Percentiles rank a stretch among this genome's conserved stretches.
Conservation (phyloP, 1,140 invertebrate species). For the Orchesella cincta region DNA sequence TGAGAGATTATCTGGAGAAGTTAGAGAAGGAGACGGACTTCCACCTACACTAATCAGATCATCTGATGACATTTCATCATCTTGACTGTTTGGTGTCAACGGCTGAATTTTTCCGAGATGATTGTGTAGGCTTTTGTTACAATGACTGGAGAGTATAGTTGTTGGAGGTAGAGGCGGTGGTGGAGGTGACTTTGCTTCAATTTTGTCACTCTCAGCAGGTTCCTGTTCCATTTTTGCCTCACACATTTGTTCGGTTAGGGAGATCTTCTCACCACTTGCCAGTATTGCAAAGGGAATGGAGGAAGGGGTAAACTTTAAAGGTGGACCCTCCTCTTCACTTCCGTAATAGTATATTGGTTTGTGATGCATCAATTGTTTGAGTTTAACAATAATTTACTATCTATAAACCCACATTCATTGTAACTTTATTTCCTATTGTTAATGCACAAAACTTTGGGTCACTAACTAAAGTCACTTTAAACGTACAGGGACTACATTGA, state of each 20-base stretch:
- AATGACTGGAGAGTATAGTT: slow-evolving; percentile 9
- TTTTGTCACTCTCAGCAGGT: slow-evolving; percentile 49
- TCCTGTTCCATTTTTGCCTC: slow-evolving; percentile 52
- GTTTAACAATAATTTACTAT: no score
- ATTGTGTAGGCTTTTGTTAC: slow-evolving; percentile 10
- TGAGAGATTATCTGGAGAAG: slow-evolving; percentile 41
- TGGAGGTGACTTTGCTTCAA: slow-evolving; percentile 31
- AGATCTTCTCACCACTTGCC: slow-evolving; percentile 35
- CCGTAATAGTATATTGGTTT: slow-evolving; percentile 17
- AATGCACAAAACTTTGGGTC: no score
- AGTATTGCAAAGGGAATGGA: slow-evolving; percentile 35
- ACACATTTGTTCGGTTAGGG: slow-evolving; percentile 49
- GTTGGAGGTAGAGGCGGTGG: slow-evolving; percentile 12
- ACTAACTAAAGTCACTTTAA: no score
- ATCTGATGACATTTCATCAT: slow-evolving; percentile 49
- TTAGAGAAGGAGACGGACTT: slow-evolving; percentile 46
- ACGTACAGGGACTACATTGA: no score
- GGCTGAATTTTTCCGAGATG: slow-evolving; percentile 37
- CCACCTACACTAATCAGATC: slow-evolving; percentile 50
- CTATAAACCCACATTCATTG: no score
- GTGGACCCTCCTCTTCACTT: neutral
- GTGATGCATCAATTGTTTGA: slow-evolving; percentile 29
- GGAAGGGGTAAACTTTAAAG: slow-evolving; percentile 11
- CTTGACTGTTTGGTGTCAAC: slow-evolving; percentile 47
- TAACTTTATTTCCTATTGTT: no score